Percentiles rank a stretch among this genome's conserved stretches.
Evolutionary conservation across 2,797 vertebrate species (phyloP).

Genomic region (Chlorospingus semifuscus): DNA sequence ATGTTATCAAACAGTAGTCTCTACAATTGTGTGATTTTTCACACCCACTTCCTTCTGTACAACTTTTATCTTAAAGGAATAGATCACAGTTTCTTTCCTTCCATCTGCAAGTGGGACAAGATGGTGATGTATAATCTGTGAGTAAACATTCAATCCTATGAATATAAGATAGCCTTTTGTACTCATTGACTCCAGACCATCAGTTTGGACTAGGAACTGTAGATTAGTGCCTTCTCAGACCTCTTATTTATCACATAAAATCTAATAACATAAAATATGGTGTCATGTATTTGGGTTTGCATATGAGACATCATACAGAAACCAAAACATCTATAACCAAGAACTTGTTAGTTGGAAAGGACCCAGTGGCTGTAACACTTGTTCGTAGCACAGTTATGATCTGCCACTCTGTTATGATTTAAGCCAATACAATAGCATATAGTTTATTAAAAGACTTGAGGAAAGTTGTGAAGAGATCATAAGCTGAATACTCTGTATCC

Average conservation of each 20-base stretch:
- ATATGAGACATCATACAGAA: neutral
- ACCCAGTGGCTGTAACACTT: neutral
- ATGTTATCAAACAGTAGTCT: neutral
- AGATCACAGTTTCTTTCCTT: neutral
- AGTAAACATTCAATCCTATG: neutral
- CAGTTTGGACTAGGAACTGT: neutral
- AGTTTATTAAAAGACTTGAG: neutral
- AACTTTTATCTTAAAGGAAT: neutral
- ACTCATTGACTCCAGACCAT: neutral
- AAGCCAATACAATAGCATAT: neutral
- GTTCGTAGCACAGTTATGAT: neutral
- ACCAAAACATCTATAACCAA: neutral
- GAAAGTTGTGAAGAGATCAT: neutral
- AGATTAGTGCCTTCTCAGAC: neutral
- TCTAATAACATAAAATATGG: neutral
- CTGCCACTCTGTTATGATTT: neutral
- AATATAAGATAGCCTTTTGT: neutral
- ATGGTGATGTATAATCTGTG: neutral
- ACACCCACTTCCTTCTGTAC: neutral
- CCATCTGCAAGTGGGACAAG: neutral
- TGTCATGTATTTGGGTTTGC: neutral
- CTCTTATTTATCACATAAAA: neutral
- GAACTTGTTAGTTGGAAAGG: neutral
- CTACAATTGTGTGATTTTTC: neutral
- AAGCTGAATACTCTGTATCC: neutral